Evolutionary conservation across 2,888 invertebrate genomes (phyloP), one percentile per base, ranked within the genome.

Genomic region (Acrocera orbiculus): DNA sequence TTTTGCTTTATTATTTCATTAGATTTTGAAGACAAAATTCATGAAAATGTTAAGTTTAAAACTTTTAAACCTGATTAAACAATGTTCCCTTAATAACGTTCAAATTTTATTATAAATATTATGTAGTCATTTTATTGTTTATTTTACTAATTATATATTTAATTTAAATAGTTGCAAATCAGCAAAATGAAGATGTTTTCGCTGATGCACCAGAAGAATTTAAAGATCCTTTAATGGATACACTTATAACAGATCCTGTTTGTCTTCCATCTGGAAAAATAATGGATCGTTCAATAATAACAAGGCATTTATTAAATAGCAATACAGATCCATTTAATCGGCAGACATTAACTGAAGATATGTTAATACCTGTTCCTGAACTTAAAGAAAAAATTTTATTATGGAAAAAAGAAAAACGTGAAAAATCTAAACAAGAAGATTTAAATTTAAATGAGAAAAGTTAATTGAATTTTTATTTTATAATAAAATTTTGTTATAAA

Each of bases 311-410:
- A 51, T 69, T 95, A 46, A 95, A 95, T 62, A 92, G 92, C 49
- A 82, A 79, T 49, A 95, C 93, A 1, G 96, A 98, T 66, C 98
- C 98, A 0, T 98, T 98, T 65, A 96, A 92, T 61, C 69, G 98
- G 39, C 93, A 93, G 58, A 81, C 85, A 11, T 73, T 98, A 27
- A 85, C 82, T 9, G 93, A 93, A 61, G 89, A 90, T 50, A 86
- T 92, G 73, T 68, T 98, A 32, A 71, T 73, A 48, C 82, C 92
- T 76, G 87, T 77, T 45, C 68, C 70, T 32, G 89, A 89, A 50
- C 64, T 92, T 42, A 89, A 86, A 62, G 76, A 81, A 54, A 73
- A 76, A 52, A 92, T 92, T 56, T 68, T 73, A 46, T 71, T 73
- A 49, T 92, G 90, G 92, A 85, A 85, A 54, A 74, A 73, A 43